Percentiles rank a stretch among this genome's conserved stretches.
phyloP scores from a whole-genome alignment of 2,113 vertebrate genomes.

The Ammodytes marinus region DNA sequence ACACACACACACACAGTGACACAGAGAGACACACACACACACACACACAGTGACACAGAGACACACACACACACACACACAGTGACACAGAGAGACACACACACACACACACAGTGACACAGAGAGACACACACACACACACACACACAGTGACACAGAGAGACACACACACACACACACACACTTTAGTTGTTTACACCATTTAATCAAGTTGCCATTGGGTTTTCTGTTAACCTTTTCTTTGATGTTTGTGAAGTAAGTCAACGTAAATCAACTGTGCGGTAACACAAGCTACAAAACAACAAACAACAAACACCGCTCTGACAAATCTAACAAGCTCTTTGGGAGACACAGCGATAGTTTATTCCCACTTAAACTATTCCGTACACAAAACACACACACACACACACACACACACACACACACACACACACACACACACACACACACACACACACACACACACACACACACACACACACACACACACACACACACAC shows the following conservation, averaged over 20 bases:
- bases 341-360: background rate
- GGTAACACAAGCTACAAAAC: background rate
- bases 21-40: conserved; percentile 19
- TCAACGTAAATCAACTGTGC: background rate
- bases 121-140: background rate
- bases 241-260: background rate
- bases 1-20: background rate
- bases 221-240: conserved; percentile 13
- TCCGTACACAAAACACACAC: no score
- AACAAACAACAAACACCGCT: no score
- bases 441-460: no score
- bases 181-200: background rate
- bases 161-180: background rate
- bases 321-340: background rate
- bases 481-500: no score
- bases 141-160: no score
- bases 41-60: no score
- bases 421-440: no score
- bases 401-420: no score
- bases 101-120: background rate
- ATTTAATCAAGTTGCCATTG: background rate
- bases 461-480: no score
- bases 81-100: no score
- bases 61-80: conserved; percentile 29
- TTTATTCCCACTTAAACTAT: background rate